Evolutionary conservation across 2,113 vertebrate genomes (phyloP).

Genomic region (Apteryx mantelli): DNA sequence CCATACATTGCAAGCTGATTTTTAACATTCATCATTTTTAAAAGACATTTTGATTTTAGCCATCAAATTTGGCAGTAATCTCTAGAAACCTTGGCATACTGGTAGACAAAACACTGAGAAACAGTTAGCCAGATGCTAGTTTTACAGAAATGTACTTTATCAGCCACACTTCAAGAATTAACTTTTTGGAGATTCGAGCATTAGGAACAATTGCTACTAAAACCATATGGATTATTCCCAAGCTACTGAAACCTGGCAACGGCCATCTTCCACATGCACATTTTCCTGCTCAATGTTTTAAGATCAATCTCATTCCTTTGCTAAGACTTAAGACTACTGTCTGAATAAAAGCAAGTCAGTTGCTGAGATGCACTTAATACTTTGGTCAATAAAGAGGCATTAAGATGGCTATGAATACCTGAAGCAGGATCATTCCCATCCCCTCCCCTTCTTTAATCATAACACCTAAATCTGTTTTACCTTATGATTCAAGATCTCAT

Average conservation of each 20-base stretch:
- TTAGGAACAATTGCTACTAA: background rate
- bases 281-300: background rate
- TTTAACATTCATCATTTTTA: background rate
- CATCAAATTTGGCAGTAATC: background rate
- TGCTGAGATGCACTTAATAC: background rate
- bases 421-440: background rate
- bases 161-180: background rate
- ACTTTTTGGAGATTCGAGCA: background rate
- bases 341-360: background rate
- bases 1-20: background rate
- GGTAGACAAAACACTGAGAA: background rate
- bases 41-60: background rate
- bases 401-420: background rate
- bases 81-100: background rate
- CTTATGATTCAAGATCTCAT: conserved; percentile 97
- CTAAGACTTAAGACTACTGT: background rate
- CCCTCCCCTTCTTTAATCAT: background rate
- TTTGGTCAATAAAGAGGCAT: background rate
- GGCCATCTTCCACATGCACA: background rate
- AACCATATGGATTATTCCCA: background rate
- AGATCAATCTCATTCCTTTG: background rate
- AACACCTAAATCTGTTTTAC: conserved; percentile 63
- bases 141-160: background rate
- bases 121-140: background rate
- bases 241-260: background rate